Base-by-base conservation (phyloP, 2,888 invertebrate genomes). In the Dynastes maya region DNA sequence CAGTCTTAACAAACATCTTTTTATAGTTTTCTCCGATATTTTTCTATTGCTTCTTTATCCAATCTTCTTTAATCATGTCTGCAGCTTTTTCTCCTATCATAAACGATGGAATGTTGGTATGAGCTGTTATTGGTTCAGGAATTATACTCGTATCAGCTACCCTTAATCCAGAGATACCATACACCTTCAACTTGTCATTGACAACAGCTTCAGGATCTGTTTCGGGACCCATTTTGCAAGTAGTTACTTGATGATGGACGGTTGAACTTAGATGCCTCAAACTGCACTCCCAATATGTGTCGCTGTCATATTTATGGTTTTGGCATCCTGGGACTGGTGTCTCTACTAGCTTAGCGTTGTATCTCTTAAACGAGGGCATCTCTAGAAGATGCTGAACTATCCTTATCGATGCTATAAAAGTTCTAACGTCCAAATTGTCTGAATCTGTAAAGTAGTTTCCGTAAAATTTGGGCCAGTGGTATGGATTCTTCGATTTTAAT, bases 1-100 rank as follows among this genome's bases (percentile, higher is more conserved):
- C 1, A 45, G 40, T 45, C 40, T 45, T 8, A 45, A 1, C 8
- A 9, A 45, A 45, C 37, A 8, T 45, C 40, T 45, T 45, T 8
- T 5, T 45, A 9, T 45, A 45, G 8, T 45, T 6, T 45, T 45
- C 6, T 6, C 55, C 3, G 11, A 9, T 53, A n/a, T 22, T 55
- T n/a, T 11, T 13, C 2, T 55, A 2, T 16, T 1, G 45, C 55
- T 5, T 2, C 55, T 55, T 55, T 6, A 55, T 16, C 63, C 81
- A 81, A 1, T 83, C 80, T 29, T 71, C 51, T 67, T 83, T 83
- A 51, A 83, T 81, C 61, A 84, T 76, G 78, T 84, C 92, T 91
- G 93, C 91, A 1, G 92, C 93, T 84, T 93, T 94, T 86, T 95
- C 94, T 0, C 93, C 95, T 71, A 95, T 92, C 92, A 94, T 93